These are phyloP conservation scores for Bombus sylvicola DNA, from an alignment of 1,140 invertebrate species.

Conservation along the genomic window DNA sequence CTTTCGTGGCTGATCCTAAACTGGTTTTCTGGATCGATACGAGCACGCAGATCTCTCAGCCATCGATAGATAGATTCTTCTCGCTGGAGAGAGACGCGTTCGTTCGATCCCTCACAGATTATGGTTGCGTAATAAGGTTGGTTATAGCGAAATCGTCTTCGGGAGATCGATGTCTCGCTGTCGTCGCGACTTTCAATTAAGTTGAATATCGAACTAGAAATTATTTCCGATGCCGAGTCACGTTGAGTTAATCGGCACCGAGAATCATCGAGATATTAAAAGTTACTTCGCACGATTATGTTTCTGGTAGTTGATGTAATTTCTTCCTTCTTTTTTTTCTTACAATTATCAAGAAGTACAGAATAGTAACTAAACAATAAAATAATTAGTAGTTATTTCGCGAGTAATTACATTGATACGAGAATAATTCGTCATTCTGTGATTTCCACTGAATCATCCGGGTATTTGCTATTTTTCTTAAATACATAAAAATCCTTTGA, in stretches of 20 bases:
- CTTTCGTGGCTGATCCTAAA: slow-evolving; percentile 60
- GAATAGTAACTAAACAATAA: neutral
- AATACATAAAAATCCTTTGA: no score
- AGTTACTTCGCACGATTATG: neutral
- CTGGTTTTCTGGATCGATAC: slow-evolving; percentile 62
- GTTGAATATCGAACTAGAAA: neutral
- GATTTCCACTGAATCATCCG: no score
- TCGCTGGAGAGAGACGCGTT: neutral
- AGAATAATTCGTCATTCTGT: no score
- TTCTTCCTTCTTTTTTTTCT: neutral
- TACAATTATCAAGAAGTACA: neutral
- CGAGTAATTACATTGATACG: neutral
- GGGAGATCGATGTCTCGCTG: neutral
- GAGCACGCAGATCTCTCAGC: slow-evolving; percentile 22
- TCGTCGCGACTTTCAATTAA: slow-evolving; percentile 26
- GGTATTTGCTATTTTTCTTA: no score
- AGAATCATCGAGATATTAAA: neutral
- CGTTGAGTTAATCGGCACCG: neutral
- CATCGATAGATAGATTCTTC: slow-evolving; percentile 53
- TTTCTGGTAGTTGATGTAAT: neutral
- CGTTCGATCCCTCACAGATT: slow-evolving; percentile 16
- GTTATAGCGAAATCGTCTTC: slow-evolving; percentile 1
- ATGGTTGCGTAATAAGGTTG: slow-evolving; percentile 31
- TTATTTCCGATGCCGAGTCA: neutral
- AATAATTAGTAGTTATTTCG: neutral